Base-by-base conservation (phyloP, 2,113 vertebrate genomes). In the Menura novaehollandiae region DNA sequence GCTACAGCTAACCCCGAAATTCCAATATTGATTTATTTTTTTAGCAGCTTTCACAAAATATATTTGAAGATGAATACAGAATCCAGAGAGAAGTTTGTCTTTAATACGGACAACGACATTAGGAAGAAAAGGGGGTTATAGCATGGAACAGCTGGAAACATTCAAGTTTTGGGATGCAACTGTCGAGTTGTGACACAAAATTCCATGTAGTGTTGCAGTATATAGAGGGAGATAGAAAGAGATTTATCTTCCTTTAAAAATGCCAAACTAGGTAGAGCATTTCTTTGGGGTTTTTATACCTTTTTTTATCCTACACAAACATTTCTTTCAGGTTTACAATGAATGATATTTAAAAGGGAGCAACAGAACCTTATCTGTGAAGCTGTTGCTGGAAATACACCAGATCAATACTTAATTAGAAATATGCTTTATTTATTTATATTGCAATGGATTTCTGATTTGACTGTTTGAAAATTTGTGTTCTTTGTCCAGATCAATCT, bases 401-500 rank as follows among this genome's bases (percentile, higher is more conserved):
- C 39, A 67, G 33, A 56, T 58, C 13, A 33, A 9, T 64, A 41
- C 9, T 60, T 88, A 44, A 51, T 76, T 73, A 71, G 41, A 89
- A 90, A 64, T 49, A 19, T 5, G 13, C 13, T 89, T 60, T 88
- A 41, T 69, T 92, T 74, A 28, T 62, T 74, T 8, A 33, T 9
- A 9, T 84, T 16, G 8, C 21, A 66, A 24, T 91, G 28, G 11
- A 74, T 89, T 92, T 93, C 39, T 93, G 28, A 49, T 93, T 81
- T 46, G 74, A 66, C 8, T 7, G 2, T 78, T 74, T 87, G 41
- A 90, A 92, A 89, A 59, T 37, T 7, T 35, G 4, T 51, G 8
- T 28, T 85, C 71, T 93, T 83, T 56, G 90, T 96, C 59, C 94
- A 99, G 98, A 97, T 99, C 82, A 94, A 97, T 85, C 69, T 98